Conservation (phyloP, 23 tunicate species). For the Aplidium turbinatum region DNA sequence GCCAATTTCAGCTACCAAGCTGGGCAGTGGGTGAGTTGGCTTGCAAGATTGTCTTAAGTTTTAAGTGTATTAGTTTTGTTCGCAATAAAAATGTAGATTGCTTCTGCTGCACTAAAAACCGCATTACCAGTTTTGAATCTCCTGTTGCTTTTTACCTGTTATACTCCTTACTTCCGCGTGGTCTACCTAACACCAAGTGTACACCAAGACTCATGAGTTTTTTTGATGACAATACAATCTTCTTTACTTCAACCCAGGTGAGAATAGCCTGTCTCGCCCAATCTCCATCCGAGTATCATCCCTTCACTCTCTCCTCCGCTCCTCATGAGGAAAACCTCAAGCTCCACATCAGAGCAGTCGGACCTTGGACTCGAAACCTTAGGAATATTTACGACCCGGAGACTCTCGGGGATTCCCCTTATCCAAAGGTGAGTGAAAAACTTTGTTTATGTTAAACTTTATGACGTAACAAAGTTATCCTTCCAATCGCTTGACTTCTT, state of each 20-base stretch:
- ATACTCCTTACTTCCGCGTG: no score
- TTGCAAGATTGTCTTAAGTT: neutral
- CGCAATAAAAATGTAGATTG: neutral
- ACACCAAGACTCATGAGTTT: no score
- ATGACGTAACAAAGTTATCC: neutral
- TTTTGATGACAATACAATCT: no score
- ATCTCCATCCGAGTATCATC: conserved; percentile 87
- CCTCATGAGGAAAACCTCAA: conserved; percentile 81
- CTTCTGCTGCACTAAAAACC: neutral
- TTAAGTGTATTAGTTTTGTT: neutral
- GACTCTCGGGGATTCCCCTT: conserved; percentile 54
- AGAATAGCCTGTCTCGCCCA: conserved; percentile 83
- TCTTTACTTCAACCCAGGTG: conserved; percentile 62
- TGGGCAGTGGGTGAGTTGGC: conserved; percentile 87
- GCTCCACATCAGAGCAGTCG: conserved; percentile 95
- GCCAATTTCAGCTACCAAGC: conserved; percentile 85
- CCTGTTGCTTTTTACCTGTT: no score
- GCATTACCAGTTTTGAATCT: no score
- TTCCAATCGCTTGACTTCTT: neutral
- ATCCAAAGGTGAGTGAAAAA: conserved; percentile 60
- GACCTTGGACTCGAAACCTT: conserved; percentile 91
- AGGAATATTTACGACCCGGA: conserved; percentile 66
- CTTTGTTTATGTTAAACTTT: neutral
- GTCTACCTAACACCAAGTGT: no score
- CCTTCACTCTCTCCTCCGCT: conserved; percentile 92